Conservation (phyloP, 2,113 vertebrate genomes). For the Sorex araneus region DNA sequence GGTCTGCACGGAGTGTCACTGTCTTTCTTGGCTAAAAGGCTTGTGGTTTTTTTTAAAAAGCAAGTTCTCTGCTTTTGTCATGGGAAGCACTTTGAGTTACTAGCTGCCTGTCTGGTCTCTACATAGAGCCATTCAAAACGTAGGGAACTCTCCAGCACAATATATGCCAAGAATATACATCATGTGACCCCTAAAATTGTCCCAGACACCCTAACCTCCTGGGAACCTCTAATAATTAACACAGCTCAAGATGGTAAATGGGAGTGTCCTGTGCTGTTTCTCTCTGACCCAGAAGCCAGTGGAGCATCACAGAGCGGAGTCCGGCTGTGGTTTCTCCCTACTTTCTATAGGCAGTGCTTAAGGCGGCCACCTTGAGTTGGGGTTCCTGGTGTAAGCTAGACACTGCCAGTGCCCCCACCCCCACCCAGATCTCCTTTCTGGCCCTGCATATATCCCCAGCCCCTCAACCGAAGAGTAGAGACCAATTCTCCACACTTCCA, state of each 20-base stretch:
- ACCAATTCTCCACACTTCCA: no score
- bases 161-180: slow-evolving; percentile 1
- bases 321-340: neutral
- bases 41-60: neutral
- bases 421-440: neutral
- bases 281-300: neutral
- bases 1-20: neutral
- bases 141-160: neutral
- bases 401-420: no score
- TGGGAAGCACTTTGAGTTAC: neutral
- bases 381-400: no score
- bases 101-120: neutral
- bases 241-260: neutral
- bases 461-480: neutral
- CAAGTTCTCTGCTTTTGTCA: neutral
- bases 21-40: neutral
- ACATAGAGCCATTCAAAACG: neutral
- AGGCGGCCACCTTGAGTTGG: neutral
- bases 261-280: accelerated
- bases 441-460: accelerated
- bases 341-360: neutral
- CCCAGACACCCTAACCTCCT: neutral
- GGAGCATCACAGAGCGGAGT: neutral
- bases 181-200: neutral
- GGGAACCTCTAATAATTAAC: slow-evolving; percentile 7